These are phyloP conservation scores for Apodemia hepburni DNA, from an alignment of 2,888 invertebrate genomes.

Conservation along the genomic window DNA sequence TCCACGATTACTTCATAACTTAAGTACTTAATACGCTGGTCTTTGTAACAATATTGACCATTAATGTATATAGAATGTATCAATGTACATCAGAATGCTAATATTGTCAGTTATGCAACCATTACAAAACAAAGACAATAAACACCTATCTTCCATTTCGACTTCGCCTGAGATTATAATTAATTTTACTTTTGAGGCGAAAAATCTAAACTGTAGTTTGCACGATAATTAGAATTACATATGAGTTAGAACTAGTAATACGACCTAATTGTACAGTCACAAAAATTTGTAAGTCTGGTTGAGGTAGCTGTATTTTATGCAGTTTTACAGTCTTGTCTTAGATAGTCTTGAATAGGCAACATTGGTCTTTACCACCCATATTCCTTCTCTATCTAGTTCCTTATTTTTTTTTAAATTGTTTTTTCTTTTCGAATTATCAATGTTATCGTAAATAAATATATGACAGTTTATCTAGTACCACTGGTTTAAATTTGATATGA, in stretches of 20 bases:
- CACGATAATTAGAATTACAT: not conserved
- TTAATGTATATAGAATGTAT: constrained; percentile 11
- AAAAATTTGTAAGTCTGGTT: too few species aligned
- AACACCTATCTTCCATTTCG: not conserved
- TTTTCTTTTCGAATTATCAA: too few species aligned
- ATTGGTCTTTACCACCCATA: too few species aligned
- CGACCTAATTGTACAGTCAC: not conserved
- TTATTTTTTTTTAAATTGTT: too few species aligned
- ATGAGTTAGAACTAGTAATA: not conserved
- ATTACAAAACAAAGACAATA: not conserved
- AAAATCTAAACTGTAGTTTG: not conserved
- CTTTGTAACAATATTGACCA: constrained; percentile 36
- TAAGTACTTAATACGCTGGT: constrained; percentile 74
- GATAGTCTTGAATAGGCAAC: too few species aligned
- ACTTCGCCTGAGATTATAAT: not conserved
- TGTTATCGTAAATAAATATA: too few species aligned
- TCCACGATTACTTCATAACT: constrained; percentile 64
- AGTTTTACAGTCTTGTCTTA: too few species aligned
- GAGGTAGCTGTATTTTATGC: too few species aligned
- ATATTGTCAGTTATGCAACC: not conserved
- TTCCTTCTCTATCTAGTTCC: too few species aligned
- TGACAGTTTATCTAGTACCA: too few species aligned
- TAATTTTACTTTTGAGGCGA: not conserved
- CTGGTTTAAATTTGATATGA: too few species aligned
- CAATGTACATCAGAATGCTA: not conserved